phyloP scores from a whole-genome alignment of 2,888 invertebrate genomes.

The Neoascia interrupta region DNA sequence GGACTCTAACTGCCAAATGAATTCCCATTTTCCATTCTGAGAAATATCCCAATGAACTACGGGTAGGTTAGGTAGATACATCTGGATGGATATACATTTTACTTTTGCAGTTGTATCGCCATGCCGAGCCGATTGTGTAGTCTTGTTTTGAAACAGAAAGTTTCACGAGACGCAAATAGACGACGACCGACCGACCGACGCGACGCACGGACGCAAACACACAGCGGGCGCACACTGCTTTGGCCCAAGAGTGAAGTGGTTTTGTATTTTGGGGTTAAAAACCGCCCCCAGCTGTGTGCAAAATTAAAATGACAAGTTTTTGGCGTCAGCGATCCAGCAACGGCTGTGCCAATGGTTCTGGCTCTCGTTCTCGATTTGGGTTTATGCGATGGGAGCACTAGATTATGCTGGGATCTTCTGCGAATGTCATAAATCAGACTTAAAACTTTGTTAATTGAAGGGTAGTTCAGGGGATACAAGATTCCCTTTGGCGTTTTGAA shows the following conservation, averaged over 20 bases:
- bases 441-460: constrained; percentile 42
- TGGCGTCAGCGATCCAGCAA: constrained; percentile 7
- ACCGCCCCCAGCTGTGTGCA: constrained; percentile 33
- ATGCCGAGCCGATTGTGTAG: constrained; percentile 22
- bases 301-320: constrained; percentile 36
- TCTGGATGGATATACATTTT: constrained; percentile 16
- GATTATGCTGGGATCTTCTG: constrained; percentile 2
- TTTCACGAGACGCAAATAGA: constrained; percentile 17
- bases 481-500: background rate
- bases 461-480: too few species aligned
- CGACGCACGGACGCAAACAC: constrained; percentile 7
- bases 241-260: too few species aligned
- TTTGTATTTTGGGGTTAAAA: constrained; percentile 13
- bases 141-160: constrained; percentile 25
- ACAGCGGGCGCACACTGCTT: too few species aligned
- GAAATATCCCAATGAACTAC: too few species aligned
- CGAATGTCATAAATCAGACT: constrained; percentile 36
- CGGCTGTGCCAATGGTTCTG: constrained; percentile 12
- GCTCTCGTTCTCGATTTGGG: background rate
- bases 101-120: constrained; percentile 22
- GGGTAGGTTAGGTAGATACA: too few species aligned
- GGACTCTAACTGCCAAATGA: constrained; percentile 10
- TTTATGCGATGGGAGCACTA: background rate
- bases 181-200: too few species aligned
- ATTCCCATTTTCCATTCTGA: background rate